Evolutionary conservation across 1,140 invertebrate species (phyloP), one percentile per base, ranked within the genome.

Genomic region (Drosophila hydei): DNA sequence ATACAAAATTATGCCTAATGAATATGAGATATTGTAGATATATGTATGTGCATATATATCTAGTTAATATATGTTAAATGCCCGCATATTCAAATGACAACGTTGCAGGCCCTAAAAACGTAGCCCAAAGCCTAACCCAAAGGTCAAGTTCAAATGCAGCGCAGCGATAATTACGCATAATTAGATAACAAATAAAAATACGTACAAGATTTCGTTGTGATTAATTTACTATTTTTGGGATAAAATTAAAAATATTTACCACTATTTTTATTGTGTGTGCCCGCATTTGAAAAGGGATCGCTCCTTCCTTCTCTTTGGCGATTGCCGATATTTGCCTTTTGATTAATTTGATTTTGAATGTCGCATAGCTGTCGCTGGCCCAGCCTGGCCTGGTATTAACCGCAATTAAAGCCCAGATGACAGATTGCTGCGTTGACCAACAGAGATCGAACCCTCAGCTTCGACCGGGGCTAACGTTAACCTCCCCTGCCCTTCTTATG

Each of bases 141-240:
- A 88, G 83, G 83, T 88, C 83, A 88, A 88, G 83, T 88, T 87
- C 83, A 71, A 60, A 51, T 54, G 33, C 54, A 52, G 21, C 23
- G 21, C 42, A 50, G 7, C 45, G 58, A 79, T 79, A 87, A 69
- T 80, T 85, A 77, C 75, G 75, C 72, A 77, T 75, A 79, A 88
- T 88, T 71, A 70, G 58, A 36, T 50, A 71, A 72, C 75, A 74
- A 63, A 76, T 50, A 60, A 45, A 36, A 33, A 33, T 33, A 33
- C 11, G 18, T 23, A 65, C 12, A 43, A 43, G 58, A 74, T 58
- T 59, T 56, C 11, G 16, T 11, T 47, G 12, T 65, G 59, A 19
- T 62, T 27, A 52, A 47, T 18, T n/a, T 11, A 47, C 27, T 11
- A 63, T 75, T 65, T 59, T 72, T 19, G 54, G 64, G 23, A 36